A percentile compares a stretch with the other conserved stretches of the same genome.
phyloP scores from a whole-genome alignment of 1,140 invertebrate species.

The Drosophila micromelanica region DNA sequence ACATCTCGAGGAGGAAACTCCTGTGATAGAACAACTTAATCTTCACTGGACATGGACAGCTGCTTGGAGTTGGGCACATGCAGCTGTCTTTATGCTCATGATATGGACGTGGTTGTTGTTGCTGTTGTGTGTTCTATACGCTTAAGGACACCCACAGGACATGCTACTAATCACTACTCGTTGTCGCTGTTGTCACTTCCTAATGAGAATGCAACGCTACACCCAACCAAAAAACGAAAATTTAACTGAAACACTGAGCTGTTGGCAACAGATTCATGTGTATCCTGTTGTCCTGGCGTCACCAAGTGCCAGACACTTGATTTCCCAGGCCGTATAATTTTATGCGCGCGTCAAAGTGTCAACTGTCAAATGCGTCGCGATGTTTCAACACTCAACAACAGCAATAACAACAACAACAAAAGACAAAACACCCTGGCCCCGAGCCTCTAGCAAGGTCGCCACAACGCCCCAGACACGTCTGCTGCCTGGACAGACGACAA shows the following conservation, averaged over 20 bases:
- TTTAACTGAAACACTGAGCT: constrained; percentile 11
- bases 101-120: constrained; percentile 23
- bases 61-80: constrained; percentile 38
- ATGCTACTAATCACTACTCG: constrained; percentile 71
- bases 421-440: neutral
- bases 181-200: constrained; percentile 67
- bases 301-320: constrained; percentile 71
- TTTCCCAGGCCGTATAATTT: constrained; percentile 73
- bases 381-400: constrained; percentile 54
- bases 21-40: constrained; percentile 58
- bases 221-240: constrained; percentile 46
- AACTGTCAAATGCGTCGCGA: constrained; percentile 66
- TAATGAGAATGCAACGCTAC: constrained; percentile 74
- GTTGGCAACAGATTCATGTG: constrained; percentile 23
- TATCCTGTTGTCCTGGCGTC: constrained; percentile 62
- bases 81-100: constrained; percentile 39
- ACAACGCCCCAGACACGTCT: constrained; percentile 27
- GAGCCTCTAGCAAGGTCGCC: constrained; percentile 49
- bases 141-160: constrained; percentile 67
- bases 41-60: constrained; percentile 42
- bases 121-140: constrained; percentile 43
- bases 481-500: constrained; percentile 31
- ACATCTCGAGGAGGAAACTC: constrained; percentile 11
- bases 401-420: neutral
- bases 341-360: constrained; percentile 72